These are phyloP conservation scores for Tenualosa thibaudeaui DNA, from an alignment of 2,797 vertebrate genomes.

Conservation along the genomic window DNA sequence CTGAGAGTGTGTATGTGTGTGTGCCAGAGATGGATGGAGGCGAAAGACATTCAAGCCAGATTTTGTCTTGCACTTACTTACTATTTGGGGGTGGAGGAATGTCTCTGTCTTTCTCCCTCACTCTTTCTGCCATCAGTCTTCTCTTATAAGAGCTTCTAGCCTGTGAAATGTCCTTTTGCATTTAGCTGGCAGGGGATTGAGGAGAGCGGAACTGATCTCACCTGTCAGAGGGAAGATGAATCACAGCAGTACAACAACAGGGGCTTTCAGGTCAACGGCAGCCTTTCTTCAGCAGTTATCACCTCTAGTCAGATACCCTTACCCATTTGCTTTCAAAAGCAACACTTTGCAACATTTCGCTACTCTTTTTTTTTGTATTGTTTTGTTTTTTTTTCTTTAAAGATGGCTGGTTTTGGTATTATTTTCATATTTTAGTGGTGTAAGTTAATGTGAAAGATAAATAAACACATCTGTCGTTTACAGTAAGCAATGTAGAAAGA, in stretches of 20 bases:
- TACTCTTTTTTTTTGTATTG: no score
- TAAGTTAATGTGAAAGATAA: background rate
- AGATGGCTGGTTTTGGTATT: background rate
- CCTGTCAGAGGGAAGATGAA: conserved; percentile 32
- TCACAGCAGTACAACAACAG: conserved; percentile 11
- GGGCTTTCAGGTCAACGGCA: background rate
- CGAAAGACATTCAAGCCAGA: background rate
- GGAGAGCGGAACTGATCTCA: conserved; percentile 36
- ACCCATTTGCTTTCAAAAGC: background rate
- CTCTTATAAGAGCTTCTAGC: conserved; percentile 22
- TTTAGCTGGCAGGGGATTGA: conserved; percentile 31
- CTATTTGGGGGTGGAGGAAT: background rate
- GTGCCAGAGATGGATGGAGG: background rate
- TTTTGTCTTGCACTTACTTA: background rate
- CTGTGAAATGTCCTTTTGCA: conserved; percentile 35
- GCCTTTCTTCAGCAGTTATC: background rate
- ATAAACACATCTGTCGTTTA: background rate
- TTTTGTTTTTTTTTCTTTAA: background rate
- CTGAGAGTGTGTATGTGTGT: background rate
- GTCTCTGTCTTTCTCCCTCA: background rate
- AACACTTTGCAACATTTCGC: background rate
- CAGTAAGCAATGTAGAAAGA: no score
- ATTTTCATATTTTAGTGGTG: background rate
- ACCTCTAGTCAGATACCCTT: background rate
- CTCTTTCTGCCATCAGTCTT: conserved; percentile 10